Evolutionary conservation across 2,888 invertebrate species (phyloP), one percentile per base, ranked within the genome.

Genomic region (Rhagium mordax): DNA sequence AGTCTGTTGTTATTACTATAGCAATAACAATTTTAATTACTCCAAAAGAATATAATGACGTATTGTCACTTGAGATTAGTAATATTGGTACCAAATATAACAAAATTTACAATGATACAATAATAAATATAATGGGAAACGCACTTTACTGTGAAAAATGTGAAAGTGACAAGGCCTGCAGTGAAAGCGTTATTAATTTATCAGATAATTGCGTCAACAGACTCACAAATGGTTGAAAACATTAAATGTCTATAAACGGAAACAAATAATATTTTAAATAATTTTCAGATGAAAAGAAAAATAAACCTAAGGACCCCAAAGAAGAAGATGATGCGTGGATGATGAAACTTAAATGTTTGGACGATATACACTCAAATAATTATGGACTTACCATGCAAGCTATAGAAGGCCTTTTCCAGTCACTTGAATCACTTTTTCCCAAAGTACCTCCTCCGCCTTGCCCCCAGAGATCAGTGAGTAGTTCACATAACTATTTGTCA

Each of bases 291-390:
- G 59, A 65, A 59, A 41, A 71, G 24, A 49, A 27, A 24, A 1
- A 10, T 15, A 51, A 59, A 41, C 71, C 41, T 48, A 70, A 72
- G n/a, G 41, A 41, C n/a, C n/a, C n/a, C 27, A 16, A 72, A 21
- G 15, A 60, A 3, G 76, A 76, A 49, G 78, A 80, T 27, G 75
- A 68, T 55, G 75, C 75, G 64, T 79, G 79, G 80, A 80, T 78
- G 71, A 77, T 77, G 62, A 79, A 76, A 72, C 70, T 84, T 48
- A 80, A 78, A 74, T 88, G 88, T 61, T 79, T 90, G 81, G 91
- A 91, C 74, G 90, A 90, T 16, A 87, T 80, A 20, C 91, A 91
- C 80, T 89, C 90, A 0, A 87, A 89, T 75, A 85, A 86, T 76
- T 87, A 85, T 68, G 90, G 90, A 86, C 88, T 86, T n/a, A 82